A percentile compares a stretch with the other conserved stretches of the same genome.
These are phyloP conservation scores for Passer domesticus DNA, from an alignment of 2,113 vertebrate genomes.

Conservation along the genomic window DNA sequence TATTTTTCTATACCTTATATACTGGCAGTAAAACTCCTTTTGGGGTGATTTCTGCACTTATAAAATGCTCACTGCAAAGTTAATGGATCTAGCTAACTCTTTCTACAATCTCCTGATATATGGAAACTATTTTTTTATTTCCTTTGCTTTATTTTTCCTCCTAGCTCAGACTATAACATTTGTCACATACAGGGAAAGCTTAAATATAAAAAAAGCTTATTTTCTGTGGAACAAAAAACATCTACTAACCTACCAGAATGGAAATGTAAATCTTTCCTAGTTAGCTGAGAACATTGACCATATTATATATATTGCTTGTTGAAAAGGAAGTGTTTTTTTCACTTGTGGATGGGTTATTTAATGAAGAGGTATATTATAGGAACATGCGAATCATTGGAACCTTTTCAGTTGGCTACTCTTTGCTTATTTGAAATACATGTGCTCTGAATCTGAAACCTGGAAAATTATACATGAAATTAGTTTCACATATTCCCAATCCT, in stretches of 20 bases:
- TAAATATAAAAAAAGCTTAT: constrained; percentile 19
- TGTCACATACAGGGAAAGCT: constrained; percentile 32
- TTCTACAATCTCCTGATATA: not conserved
- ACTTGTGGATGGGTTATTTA: constrained; percentile 60
- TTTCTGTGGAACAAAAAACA: constrained; percentile 66
- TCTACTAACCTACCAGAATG: constrained; percentile 52
- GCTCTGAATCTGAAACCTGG: constrained; percentile 59
- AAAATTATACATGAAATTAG: constrained; percentile 58
- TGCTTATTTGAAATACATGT: constrained; percentile 65
- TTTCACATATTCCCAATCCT: constrained; percentile 24
- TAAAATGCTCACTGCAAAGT: not conserved
- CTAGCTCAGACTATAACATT: constrained; percentile 40
- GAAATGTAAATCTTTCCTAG: constrained; percentile 72
- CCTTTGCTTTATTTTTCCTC: constrained; percentile 41
- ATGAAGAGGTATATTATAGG: constrained; percentile 68
- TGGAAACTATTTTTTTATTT: constrained; percentile 25
- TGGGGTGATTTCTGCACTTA: not conserved
- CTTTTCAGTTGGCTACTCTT: constrained; percentile 55
- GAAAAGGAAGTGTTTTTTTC: constrained; percentile 64
- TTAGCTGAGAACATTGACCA: constrained; percentile 49
- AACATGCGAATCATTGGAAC: constrained; percentile 64
- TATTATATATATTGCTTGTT: constrained; percentile 63
- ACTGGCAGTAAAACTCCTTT: not conserved
- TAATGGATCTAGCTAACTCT: not conserved
- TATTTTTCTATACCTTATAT: not conserved